Evolutionary conservation across 37 sponge, comb jelly and placozoan species (phyloP).

Genomic region (Tethya wilhelma): DNA sequence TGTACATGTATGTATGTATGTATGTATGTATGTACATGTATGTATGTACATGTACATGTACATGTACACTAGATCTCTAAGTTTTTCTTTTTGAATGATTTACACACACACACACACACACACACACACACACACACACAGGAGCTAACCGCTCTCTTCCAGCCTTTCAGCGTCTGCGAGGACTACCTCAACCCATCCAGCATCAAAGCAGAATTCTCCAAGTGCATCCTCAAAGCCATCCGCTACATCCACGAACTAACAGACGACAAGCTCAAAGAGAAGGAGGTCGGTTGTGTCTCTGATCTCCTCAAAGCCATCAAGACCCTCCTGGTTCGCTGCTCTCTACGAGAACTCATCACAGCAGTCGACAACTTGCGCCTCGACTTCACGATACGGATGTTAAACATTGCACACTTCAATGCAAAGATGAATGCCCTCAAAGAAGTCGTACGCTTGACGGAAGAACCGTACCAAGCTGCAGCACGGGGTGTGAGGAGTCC

Average conservation of each 20-base stretch:
- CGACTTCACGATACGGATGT: slow-evolving; percentile 78
- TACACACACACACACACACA: neutral
- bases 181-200: slow-evolving; percentile 76
- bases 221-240: slow-evolving; percentile 45
- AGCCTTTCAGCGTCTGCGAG: slow-evolving; percentile 74
- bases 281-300: slow-evolving; percentile 85
- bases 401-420: slow-evolving; percentile 95
- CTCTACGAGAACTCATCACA: slow-evolving; percentile 36
- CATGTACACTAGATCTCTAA: neutral
- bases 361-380: slow-evolving; percentile 79
- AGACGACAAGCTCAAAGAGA: slow-evolving; percentile 60
- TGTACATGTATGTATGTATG: too few species aligned
- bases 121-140: neutral
- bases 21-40: neutral
- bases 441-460: slow-evolving; percentile 83
- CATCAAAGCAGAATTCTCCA: slow-evolving; percentile 60
- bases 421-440: slow-evolving; percentile 98
- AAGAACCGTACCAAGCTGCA: slow-evolving; percentile 66
- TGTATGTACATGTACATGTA: slow-evolving; percentile 1
- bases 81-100: neutral
- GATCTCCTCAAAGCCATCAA: slow-evolving; percentile 81
- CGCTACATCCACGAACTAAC: slow-evolving; percentile 55
- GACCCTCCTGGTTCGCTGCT: slow-evolving; percentile 57
- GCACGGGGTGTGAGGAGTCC: slow-evolving; percentile 67
- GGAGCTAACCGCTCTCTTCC: slow-evolving; percentile 80